Base-by-base conservation (phyloP, 2,113 vertebrate species). In the Bubalus kerabau region DNA sequence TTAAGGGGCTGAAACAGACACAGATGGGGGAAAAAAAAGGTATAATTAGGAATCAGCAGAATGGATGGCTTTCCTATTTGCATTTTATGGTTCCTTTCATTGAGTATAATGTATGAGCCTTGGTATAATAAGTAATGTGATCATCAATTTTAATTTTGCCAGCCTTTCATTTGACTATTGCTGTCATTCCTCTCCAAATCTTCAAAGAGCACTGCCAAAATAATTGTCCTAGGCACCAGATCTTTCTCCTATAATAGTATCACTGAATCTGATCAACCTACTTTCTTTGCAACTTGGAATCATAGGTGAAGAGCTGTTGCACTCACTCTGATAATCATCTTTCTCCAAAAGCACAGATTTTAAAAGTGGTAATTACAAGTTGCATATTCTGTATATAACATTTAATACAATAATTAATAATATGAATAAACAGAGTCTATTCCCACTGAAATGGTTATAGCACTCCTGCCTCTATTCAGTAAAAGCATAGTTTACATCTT, bases 111-210 rank as follows among this genome's bases (percentile, higher is more conserved):
- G 12, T 36, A 82, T 82, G 87, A 96, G 87, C 52, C 74, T 95
- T 13, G 4, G 96, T 76, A 93, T 96, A 95, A 96, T 64, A 74
- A 71, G 81, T 93, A 90, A 98, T 88, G 24, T 6, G 52, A 50
- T 97, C 94, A 97, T 98, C 96, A 97, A 92, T 97, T 98, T 97
- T 97, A 91, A 96, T 98, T 88, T 92, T 71, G 17, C 78, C 67
- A 91, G 80, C 23, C 80, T 83, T 97, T 95, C 83, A 92, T 95
- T 96, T 85, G 64, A 87, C n/a, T 81, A 40, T 67, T 46, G 40
- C 71, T 93, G 62, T 60, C 64, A 74, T 95, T 52, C 8, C 36
- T 62, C 48, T 57, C 14, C 10, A 1, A 32, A 30, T 90, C 97
- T 93, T 97, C 85, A 98, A 86, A 90, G 21, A 90, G 86, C 21